Evolutionary conservation across 2,797 vertebrate genomes (phyloP).

Genomic region (Melanotaenia pygmaea): DNA sequence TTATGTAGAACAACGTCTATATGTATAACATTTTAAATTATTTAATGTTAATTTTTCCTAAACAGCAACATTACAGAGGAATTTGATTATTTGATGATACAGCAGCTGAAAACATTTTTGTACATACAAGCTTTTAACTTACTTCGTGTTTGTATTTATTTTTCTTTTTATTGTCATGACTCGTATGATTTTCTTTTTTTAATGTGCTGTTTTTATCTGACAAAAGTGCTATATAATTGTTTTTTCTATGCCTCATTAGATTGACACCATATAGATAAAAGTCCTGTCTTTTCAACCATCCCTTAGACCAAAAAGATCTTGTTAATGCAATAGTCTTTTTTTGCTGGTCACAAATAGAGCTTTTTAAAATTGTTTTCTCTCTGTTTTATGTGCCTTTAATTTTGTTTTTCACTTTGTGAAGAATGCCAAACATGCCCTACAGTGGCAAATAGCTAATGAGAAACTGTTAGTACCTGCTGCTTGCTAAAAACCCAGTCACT

Average conservation of each 20-base stretch:
- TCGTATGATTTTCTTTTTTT: too few species aligned
- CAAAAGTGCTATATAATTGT: slow-evolving; percentile 45
- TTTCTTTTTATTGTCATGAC: too few species aligned
- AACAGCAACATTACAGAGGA: too few species aligned
- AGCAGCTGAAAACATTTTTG: too few species aligned
- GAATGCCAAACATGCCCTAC: slow-evolving; percentile 43
- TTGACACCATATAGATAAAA: slow-evolving; percentile 48
- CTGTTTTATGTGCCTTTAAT: slow-evolving; percentile 60
- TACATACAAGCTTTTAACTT: too few species aligned
- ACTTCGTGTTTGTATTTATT: too few species aligned
- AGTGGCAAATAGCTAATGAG: slow-evolving; percentile 65
- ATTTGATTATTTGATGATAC: too few species aligned
- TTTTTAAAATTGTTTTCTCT: slow-evolving; percentile 66
- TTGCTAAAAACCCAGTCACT: slow-evolving; percentile 27
- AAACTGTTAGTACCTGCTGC: slow-evolving; percentile 52
- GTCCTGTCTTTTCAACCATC: slow-evolving; percentile 28
- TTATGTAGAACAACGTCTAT: too few species aligned
- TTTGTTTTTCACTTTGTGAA: slow-evolving; percentile 48
- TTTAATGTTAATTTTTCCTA: too few species aligned
- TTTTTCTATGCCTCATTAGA: slow-evolving; percentile 27
- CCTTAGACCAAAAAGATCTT: slow-evolving; percentile 51
- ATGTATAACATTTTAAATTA: too few species aligned
- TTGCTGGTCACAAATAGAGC: slow-evolving; percentile 43
- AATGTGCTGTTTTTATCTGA: not conserved
- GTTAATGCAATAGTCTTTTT: slow-evolving; percentile 66